phyloP scores from a whole-genome alignment of 2,888 invertebrate species.

The Rhogogaster chlorosoma region DNA sequence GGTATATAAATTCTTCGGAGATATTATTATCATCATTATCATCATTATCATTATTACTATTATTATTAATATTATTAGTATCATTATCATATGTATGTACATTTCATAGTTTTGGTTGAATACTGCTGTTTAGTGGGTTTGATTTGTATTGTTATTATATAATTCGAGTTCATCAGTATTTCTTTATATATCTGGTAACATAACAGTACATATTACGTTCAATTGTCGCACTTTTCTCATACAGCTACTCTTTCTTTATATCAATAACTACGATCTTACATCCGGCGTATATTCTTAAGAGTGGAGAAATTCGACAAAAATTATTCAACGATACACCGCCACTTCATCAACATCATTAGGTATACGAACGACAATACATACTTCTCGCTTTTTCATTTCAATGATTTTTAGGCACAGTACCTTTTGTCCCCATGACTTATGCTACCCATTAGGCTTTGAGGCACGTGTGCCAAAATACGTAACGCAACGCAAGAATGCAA shows the following conservation, averaged over 20 bases:
- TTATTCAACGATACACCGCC: background rate
- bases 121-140: slow-evolving; percentile 51
- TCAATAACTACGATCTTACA: background rate
- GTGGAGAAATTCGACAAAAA: background rate
- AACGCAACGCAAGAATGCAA: background rate
- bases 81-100: slow-evolving; percentile 54
- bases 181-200: slow-evolving; percentile 30
- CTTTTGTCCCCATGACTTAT: background rate
- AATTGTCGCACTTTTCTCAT: background rate
- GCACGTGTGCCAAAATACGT: background rate
- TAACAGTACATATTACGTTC: slow-evolving; percentile 22
- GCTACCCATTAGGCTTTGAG: background rate
- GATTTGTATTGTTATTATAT: slow-evolving; percentile 51
- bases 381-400: background rate
- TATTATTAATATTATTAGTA: background rate
- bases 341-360: background rate
- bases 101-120: slow-evolving; percentile 66
- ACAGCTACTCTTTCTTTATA: background rate
- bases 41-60: background rate
- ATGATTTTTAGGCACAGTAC: background rate
- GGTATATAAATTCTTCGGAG: slow-evolving; percentile 24
- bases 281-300: background rate
- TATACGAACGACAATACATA: background rate
- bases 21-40: slow-evolving; percentile 20
- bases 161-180: slow-evolving; percentile 8